These are phyloP conservation scores for Syngnathus floridae DNA, from an alignment of 2,113 vertebrate species.

Conservation along the genomic window DNA sequence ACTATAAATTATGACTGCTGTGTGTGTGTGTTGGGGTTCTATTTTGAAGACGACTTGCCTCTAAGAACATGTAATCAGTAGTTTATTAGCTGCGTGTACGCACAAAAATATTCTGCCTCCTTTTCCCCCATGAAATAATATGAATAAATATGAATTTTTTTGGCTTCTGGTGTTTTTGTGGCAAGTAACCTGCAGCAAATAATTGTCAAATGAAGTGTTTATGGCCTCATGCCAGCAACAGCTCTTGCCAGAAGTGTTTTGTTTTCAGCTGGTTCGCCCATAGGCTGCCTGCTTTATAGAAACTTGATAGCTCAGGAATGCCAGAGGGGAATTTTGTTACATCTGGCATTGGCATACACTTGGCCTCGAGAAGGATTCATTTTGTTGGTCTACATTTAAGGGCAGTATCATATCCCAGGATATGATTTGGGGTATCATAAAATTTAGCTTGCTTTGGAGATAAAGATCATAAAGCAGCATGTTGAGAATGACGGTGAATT, in stretches of 20 bases:
- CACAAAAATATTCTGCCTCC: neutral
- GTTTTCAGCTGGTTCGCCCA: neutral
- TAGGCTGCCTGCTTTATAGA: neutral
- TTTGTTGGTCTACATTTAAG: neutral
- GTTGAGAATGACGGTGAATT: neutral
- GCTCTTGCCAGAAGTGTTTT: neutral
- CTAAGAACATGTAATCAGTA: constrained; percentile 15
- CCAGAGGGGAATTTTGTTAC: neutral
- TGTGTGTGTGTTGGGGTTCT: constrained; percentile 16
- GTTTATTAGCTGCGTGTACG: constrained; percentile 2
- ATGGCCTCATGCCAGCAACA: neutral
- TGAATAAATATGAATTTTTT: neutral
- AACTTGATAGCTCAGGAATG: constrained; percentile 2
- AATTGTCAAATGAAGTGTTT: neutral
- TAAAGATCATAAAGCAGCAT: neutral
- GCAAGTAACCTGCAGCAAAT: neutral
- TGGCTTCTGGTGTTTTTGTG: neutral
- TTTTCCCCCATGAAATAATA: neutral
- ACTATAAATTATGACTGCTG: constrained; percentile 16
- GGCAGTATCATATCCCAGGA: neutral
- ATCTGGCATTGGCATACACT: constrained; percentile 5
- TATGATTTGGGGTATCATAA: neutral
- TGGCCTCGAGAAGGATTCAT: neutral
- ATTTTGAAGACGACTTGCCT: constrained; percentile 15
- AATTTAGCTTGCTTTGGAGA: neutral